phyloP scores from a whole-genome alignment of 2,113 vertebrate species.

The Coptodon rendalli region DNA sequence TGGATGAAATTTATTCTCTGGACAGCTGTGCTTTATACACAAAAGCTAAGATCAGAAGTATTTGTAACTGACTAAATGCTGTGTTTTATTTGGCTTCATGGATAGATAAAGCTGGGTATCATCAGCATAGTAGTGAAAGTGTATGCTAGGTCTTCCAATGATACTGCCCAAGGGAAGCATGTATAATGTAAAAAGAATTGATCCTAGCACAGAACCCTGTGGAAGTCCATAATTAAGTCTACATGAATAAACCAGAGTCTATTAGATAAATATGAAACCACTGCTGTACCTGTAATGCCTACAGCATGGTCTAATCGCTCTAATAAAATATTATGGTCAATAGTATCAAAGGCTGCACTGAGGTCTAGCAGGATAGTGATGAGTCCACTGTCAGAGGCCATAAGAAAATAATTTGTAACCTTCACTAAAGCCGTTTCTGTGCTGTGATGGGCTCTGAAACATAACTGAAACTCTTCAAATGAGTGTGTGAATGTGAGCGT shows the following conservation, averaged over 20 bases:
- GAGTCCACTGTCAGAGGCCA: background rate
- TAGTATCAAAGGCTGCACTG: background rate
- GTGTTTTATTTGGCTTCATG: background rate
- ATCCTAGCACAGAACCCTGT: background rate
- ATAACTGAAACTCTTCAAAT: background rate
- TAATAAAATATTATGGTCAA: background rate
- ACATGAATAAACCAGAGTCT: background rate
- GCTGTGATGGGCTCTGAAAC: background rate
- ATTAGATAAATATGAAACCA: background rate
- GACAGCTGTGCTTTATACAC: background rate
- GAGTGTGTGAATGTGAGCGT: background rate
- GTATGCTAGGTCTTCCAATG: background rate
- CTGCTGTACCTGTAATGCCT: background rate
- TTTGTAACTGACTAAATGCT: background rate
- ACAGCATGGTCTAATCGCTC: background rate
- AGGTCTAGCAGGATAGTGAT: background rate
- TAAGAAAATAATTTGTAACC: background rate
- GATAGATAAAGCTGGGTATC: background rate
- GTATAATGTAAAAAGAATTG: background rate
- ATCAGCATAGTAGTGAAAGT: background rate
- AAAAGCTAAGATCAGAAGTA: background rate
- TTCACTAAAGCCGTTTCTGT: fast-evolving
- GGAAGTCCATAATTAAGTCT: background rate
- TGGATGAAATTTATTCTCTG: background rate
- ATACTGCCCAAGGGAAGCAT: background rate